phyloP scores from a whole-genome alignment of 1,140 invertebrate genomes.

The Papilio xuthus region DNA sequence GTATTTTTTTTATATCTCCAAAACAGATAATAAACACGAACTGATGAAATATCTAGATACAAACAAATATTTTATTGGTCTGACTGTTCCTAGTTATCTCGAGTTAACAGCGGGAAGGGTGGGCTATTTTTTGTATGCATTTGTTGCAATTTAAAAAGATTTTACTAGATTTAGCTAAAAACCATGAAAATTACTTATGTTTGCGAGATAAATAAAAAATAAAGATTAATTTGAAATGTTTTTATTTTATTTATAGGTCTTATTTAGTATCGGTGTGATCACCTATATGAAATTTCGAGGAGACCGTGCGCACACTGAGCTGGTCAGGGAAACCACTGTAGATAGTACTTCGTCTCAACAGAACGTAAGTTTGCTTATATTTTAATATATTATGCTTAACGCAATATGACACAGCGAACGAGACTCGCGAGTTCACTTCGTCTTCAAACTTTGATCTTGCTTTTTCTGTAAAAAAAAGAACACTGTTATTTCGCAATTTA shows the following conservation, averaged over 20 bases:
- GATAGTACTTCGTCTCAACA: slow-evolving; percentile 19
- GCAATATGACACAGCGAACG: background rate
- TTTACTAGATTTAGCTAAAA: no score
- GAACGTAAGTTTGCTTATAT: slow-evolving; percentile 21
- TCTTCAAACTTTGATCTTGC: slow-evolving; percentile 27
- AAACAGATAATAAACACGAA: no score
- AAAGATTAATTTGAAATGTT: background rate
- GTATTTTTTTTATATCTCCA: no score
- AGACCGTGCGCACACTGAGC: slow-evolving; percentile 8
- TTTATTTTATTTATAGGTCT: background rate
- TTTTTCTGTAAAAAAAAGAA: slow-evolving; percentile 37
- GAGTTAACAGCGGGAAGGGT: no score
- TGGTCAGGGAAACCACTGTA: slow-evolving; percentile 21
- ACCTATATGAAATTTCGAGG: background rate
- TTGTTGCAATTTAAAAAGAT: no score
- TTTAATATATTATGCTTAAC: slow-evolving; percentile 26
- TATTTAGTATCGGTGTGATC: background rate
- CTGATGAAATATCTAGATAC: no score
- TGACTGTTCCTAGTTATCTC: no score
- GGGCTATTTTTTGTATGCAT: no score
- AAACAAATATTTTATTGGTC: no score
- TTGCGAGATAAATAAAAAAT: background rate
- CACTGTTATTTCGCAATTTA: no score
- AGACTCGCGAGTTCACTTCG: background rate
- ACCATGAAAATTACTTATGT: no score